phyloP scores from a whole-genome alignment of 2,113 vertebrate species.

The Microtus ochrogaster region DNA sequence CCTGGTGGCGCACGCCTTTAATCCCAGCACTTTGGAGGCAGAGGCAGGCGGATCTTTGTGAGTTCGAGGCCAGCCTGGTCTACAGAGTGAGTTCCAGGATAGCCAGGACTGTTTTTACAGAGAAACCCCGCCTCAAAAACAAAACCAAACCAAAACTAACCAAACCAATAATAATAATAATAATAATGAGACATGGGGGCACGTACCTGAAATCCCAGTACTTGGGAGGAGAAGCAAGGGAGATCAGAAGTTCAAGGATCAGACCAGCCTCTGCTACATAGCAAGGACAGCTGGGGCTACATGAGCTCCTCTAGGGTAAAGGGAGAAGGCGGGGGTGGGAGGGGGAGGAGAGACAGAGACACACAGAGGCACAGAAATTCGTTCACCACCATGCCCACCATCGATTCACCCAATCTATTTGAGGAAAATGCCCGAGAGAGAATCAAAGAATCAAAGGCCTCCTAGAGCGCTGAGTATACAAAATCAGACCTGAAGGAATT shows the following conservation, averaged over 20 bases:
- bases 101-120: too few relatives aligned
- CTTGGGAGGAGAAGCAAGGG: background rate
- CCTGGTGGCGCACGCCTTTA: too few relatives aligned
- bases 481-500: background rate
- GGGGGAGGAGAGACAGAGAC: too few relatives aligned
- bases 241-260: background rate
- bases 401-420: background rate
- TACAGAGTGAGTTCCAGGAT: too few relatives aligned
- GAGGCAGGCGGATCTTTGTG: too few relatives aligned
- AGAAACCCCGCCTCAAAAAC: too few relatives aligned
- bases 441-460: slow-evolving; percentile 7
- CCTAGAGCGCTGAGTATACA: background rate
- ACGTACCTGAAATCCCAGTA: background rate
- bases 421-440: background rate
- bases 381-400: background rate
- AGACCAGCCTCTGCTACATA: too few relatives aligned
- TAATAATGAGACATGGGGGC: background rate
- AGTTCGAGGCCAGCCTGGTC: too few relatives aligned
- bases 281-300: background rate
- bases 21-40: too few relatives aligned
- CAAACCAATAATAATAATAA: too few relatives aligned
- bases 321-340: too few relatives aligned
- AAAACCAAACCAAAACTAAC: too few relatives aligned
- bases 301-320: background rate
- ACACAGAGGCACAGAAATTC: background rate